These are phyloP conservation scores for Apodemia hepburni DNA, from an alignment of 2,888 invertebrate species.

Conservation along the genomic window DNA sequence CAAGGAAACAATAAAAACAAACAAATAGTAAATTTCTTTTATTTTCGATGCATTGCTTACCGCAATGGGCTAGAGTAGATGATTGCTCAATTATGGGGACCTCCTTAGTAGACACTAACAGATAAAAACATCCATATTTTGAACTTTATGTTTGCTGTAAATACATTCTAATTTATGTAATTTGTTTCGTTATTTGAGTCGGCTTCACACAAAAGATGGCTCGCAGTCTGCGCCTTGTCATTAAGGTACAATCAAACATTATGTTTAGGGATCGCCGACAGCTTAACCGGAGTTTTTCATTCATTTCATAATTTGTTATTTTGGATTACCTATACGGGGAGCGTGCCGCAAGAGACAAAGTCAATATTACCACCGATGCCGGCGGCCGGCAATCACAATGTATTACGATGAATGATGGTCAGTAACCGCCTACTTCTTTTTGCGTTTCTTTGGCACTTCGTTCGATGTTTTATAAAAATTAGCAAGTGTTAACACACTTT, in stretches of 20 bases:
- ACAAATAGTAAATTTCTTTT: conserved; percentile 72
- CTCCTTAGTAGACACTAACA: conserved; percentile 75
- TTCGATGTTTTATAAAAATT: not conserved
- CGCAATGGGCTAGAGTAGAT: conserved; percentile 75
- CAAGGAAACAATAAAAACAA: conserved; percentile 44
- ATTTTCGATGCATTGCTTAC: conserved; percentile 71
- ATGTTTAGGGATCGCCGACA: conserved; percentile 78
- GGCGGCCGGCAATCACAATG: conserved; percentile 28
- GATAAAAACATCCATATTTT: conserved; percentile 47
- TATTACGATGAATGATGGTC: conserved; percentile 32
- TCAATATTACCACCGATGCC: conserved; percentile 59
- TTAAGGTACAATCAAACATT: conserved; percentile 77
- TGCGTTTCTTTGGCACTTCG: conserved; percentile 23
- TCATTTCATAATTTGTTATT: conserved; percentile 78
- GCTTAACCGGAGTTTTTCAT: conserved; percentile 76
- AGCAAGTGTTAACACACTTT: not conserved
- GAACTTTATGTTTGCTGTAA: conserved; percentile 52
- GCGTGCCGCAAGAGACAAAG: conserved; percentile 73
- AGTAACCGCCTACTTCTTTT: conserved; percentile 26
- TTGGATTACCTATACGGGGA: conserved; percentile 52
- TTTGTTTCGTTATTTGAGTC: conserved; percentile 56
- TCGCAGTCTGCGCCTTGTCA: conserved; percentile 74
- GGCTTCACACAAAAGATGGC: conserved; percentile 72
- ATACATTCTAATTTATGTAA: conserved; percentile 60
- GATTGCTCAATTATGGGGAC: conserved; percentile 79